phyloP scores from a whole-genome alignment of 2,113 vertebrate species.

The Pimephales promelas region DNA sequence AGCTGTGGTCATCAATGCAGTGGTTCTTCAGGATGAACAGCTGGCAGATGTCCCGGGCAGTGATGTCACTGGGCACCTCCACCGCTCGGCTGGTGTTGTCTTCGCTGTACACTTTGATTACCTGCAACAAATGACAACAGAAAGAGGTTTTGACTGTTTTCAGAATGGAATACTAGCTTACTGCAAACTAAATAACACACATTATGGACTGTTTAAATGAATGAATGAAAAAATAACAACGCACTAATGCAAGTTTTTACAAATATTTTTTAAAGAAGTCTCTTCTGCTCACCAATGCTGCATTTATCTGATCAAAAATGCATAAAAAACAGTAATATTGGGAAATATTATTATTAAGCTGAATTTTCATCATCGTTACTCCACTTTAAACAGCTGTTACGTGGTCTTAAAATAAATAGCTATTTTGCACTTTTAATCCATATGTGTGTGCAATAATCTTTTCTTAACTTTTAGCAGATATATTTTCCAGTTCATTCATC shows the following conservation, averaged over 20 bases:
- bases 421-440: neutral
- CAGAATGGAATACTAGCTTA: neutral
- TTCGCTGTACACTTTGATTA: constrained; percentile 95
- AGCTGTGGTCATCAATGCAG: constrained; percentile 92
- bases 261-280: neutral
- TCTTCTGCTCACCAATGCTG: neutral
- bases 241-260: neutral
- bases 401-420: neutral
- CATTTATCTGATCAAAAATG: neutral
- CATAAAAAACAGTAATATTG: neutral
- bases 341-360: neutral
- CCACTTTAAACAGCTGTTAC: neutral
- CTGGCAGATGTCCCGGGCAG: constrained; percentile 91
- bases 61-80: constrained; percentile 91
- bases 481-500: neutral
- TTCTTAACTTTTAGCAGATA: neutral
- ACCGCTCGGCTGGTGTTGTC: constrained; percentile 92
- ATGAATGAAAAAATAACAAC: neutral
- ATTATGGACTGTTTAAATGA: neutral
- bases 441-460: neutral
- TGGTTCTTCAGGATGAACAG: constrained; percentile 92
- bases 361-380: neutral
- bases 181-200: neutral
- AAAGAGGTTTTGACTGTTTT: neutral
- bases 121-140: constrained; percentile 71